phyloP scores from a whole-genome alignment of 2,113 vertebrate genomes.

The Lepisosteus osseus region DNA sequence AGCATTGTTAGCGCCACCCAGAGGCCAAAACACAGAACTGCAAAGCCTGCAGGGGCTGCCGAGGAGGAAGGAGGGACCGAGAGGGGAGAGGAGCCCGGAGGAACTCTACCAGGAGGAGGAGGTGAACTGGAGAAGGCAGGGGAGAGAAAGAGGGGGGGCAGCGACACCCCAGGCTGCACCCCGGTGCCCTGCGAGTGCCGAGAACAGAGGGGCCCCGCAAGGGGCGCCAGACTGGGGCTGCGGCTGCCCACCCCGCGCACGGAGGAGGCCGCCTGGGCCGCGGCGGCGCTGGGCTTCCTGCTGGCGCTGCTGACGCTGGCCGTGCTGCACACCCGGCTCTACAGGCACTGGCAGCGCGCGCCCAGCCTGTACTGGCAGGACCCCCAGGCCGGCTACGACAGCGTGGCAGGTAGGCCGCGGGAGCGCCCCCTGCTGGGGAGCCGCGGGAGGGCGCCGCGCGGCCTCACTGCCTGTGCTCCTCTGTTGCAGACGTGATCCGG shows the following conservation, averaged over 20 bases:
- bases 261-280: constrained; percentile 81
- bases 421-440: no score
- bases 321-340: constrained; percentile 67
- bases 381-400: constrained; percentile 60
- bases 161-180: background rate
- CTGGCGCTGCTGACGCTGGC: constrained; percentile 72
- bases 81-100: background rate
- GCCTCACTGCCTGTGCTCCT: no score
- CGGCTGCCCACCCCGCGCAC: constrained; percentile 59
- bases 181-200: background rate
- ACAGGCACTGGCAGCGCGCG: constrained; percentile 68
- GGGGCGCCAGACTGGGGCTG: background rate
- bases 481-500: constrained; percentile 61
- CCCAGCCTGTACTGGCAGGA: constrained; percentile 81
- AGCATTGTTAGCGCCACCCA: background rate
- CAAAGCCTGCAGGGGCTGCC: background rate
- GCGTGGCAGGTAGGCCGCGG: constrained; percentile 54
- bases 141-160: constrained; percentile 29
- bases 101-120: constrained; percentile 23
- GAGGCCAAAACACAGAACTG: background rate
- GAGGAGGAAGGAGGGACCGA: background rate
- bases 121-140: constrained; percentile 21
- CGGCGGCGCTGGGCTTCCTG: constrained; percentile 77
- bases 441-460: no score
- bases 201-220: background rate